Percentiles rank a stretch among this genome's conserved stretches.
These are phyloP conservation scores for Dreissena polymorpha DNA, from an alignment of 1,140 invertebrate species.

Conservation along the genomic window DNA sequence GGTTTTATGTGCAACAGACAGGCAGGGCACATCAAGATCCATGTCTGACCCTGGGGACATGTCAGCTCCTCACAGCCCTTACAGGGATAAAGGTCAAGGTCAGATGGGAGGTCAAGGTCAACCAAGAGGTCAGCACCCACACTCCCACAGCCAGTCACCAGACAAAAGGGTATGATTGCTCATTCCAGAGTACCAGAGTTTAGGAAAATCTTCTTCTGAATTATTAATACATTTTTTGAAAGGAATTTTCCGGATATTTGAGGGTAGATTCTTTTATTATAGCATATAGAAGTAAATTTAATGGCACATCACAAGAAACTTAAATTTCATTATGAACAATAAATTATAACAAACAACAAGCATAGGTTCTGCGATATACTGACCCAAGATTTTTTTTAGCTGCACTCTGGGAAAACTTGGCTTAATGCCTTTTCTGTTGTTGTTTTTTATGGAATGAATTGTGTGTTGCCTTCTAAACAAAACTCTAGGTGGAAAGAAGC, in stretches of 20 bases:
- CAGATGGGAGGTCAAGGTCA: background rate
- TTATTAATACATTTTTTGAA: background rate
- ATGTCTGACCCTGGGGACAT: conserved; percentile 16
- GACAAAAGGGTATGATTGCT: background rate
- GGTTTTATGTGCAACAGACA: background rate
- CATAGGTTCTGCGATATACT: too few relatives aligned
- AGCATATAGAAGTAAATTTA: background rate
- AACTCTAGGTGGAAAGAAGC: too few relatives aligned
- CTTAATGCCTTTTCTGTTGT: too few relatives aligned
- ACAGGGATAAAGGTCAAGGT: background rate
- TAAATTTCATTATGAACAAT: background rate
- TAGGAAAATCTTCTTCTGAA: background rate
- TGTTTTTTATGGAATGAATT: too few relatives aligned
- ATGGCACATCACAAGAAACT: too few relatives aligned
- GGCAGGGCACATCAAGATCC: conserved; percentile 1
- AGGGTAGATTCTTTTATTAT: background rate
- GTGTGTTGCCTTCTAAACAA: too few relatives aligned
- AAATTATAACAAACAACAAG: background rate
- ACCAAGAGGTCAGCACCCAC: conserved; percentile 8
- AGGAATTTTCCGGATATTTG: background rate
- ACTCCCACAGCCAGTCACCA: conserved; percentile 27
- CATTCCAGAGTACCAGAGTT: background rate
- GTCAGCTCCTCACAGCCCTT: background rate
- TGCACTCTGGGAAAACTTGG: too few relatives aligned
- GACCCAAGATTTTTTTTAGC: too few relatives aligned